Conservation (phyloP, 2,797 vertebrate species). For the Trachops cirrhosus region DNA sequence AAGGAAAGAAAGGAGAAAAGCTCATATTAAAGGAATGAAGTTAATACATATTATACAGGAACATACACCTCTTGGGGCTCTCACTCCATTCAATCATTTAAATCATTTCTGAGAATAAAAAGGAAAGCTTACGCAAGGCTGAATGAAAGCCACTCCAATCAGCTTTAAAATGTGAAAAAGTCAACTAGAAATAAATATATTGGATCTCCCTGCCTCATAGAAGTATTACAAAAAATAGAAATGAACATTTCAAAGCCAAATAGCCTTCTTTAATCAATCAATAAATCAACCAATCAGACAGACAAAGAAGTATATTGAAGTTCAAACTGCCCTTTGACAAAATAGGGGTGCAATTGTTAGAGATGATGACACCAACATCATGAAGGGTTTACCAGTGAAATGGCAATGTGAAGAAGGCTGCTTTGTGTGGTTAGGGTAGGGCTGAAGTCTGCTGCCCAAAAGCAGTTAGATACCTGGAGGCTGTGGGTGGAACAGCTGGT, state of each 20-base stretch:
- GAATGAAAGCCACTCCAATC: not conserved
- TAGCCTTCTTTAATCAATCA: not conserved
- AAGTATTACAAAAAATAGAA: not conserved
- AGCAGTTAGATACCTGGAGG: constrained; percentile 36
- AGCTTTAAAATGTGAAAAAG: not conserved
- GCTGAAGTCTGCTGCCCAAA: not conserved
- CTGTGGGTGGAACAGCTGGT: not conserved
- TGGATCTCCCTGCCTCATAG: not conserved
- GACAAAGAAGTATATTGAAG: not conserved
- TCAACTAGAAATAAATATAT: not conserved
- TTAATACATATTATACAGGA: not conserved
- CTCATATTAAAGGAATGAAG: not conserved
- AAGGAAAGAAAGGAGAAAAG: not conserved
- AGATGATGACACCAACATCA: not conserved
- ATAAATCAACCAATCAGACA: not conserved
- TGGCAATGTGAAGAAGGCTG: not conserved
- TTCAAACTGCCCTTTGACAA: constrained; percentile 6
- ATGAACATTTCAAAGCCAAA: not conserved
- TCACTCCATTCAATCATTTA: not conserved
- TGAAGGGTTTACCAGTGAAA: not conserved
- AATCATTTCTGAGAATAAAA: not conserved
- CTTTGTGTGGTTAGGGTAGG: constrained; percentile 21
- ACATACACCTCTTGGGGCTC: not conserved
- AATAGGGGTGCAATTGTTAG: not conserved
- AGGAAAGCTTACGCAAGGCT: not conserved